Base-by-base conservation (phyloP, 2,888 invertebrate genomes). In the Brachypterus glaber region DNA sequence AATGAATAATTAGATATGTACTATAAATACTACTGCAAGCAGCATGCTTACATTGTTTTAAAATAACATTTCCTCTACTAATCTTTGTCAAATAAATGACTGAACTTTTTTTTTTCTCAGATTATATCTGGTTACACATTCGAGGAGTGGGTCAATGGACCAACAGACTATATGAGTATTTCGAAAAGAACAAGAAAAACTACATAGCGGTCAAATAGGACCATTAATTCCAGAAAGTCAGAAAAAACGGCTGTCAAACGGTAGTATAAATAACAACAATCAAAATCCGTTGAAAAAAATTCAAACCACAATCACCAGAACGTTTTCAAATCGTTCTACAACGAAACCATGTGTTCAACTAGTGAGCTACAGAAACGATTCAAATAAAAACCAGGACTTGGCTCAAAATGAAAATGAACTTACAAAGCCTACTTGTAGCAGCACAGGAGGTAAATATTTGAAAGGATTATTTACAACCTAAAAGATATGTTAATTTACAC, bases 101-200 rank as follows among this genome's bases (percentile, higher is more conserved):
- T 8, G 24, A 9, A 24, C 7, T 24, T 24, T n/a, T n/a, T 21
- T 27, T 37, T 32, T 39, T 45, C 57, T 7, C 57, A 87, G 92
- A 86, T 54, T 85, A 87, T 57, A 78, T 95, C 64, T 92, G 91
- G 88, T 71, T 95, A 0, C 95, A 95, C 62, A 85, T 96, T 43
- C 77, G 93, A 45, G 91, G 84, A 0, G 90, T 90, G 3, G 95
- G 95, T 1, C 81, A 92, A 64, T 96, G 95, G 95, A 93, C 92
- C 0, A 89, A 88, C 60, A 74, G 84, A 1, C 68, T 93, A 1
- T 84, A 89, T 58, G 74, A 77, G 2, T 90, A 89, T 63, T 91
- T 92, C 54, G 89, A 90, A 58, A 72, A 69, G 34, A 85, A 53
- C 87, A 89, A 54, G 77, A 79, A 33, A 74, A 77, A 35, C 66